phyloP scores from a whole-genome alignment of 2,113 vertebrate species.

The Lepidothrix coronata region DNA sequence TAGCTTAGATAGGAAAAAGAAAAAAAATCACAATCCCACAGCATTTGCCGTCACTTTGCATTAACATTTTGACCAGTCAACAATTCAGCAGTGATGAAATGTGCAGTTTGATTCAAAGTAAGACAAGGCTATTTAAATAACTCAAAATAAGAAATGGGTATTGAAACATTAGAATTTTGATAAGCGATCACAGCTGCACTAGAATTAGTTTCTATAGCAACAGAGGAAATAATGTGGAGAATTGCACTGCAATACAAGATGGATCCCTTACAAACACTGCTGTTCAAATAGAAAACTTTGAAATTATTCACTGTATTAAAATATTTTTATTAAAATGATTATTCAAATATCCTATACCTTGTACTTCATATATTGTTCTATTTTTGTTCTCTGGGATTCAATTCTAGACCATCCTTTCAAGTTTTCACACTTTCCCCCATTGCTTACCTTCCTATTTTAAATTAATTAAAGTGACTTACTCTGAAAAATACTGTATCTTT shows the following conservation, averaged over 20 bases:
- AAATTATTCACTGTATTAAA: slow-evolving; percentile 50
- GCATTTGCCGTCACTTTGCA: slow-evolving; percentile 30
- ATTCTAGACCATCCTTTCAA: slow-evolving; percentile 32
- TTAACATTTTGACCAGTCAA: slow-evolving; percentile 73
- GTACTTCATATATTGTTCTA: slow-evolving; percentile 30
- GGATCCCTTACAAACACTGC: slow-evolving; percentile 72
- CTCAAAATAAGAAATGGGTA: slow-evolving; percentile 65
- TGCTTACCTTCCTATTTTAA: background rate
- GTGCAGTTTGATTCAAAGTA: slow-evolving; percentile 71
- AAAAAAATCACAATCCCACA: background rate
- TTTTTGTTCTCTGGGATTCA: background rate
- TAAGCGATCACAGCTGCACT: slow-evolving; percentile 83
- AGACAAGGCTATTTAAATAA: slow-evolving; percentile 67
- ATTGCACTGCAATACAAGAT: slow-evolving; percentile 76
- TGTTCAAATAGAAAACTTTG: slow-evolving; percentile 73
- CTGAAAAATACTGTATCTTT: slow-evolving; percentile 35
- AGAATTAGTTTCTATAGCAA: slow-evolving; percentile 86
- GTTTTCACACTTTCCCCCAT: background rate
- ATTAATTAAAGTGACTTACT: slow-evolving; percentile 23
- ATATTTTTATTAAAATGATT: slow-evolving; percentile 58
- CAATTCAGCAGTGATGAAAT: slow-evolving; percentile 62
- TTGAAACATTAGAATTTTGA: slow-evolving; percentile 81
- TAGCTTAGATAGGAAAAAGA: slow-evolving; percentile 22
- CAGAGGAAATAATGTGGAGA: slow-evolving; percentile 80
- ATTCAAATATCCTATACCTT: slow-evolving; percentile 45